Base-by-base conservation (phyloP, 2,888 invertebrate species). In the Myathropa florea region DNA sequence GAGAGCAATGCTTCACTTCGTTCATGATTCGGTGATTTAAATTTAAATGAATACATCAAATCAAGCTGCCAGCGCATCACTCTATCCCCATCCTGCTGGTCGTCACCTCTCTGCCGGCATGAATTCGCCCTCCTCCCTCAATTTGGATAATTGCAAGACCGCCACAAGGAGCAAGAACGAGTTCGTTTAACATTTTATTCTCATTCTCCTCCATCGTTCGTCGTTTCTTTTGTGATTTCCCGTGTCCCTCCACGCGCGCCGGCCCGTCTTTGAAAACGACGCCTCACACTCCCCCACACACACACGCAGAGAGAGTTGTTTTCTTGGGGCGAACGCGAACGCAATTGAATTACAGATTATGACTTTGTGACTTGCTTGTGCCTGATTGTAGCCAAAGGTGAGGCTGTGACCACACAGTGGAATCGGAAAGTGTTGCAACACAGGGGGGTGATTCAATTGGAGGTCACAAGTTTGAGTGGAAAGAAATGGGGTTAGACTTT, bases 41-140 rank as follows among this genome's bases (percentile, higher is more conserved):
- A 85, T 82, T 82, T 85, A 85, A 85, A 85, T 85, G 73, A 85
- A 82, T 82, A 73, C 85, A 85, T 82, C 85, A 85, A 77, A 85
- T 82, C 82, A 85, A 77, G 72, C 68, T 81, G 81, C 24, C 61
- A 46, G 71, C 39, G 33, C 70, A 75, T 65, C 63, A 59, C 60
- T 53, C 46, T n/a, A 24, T 26, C 39, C 3, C 14, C 23, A 10
- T 14, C 21, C n/a, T 21, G 6, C 21, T 4, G 9, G 23, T 23
- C 12, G 33, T 12, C 24, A 14, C 30, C 61, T 2, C 53, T 14
- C 12, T 36, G 39, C 18, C 39, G 36, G 21, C n/a, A 64, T 9
- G 57, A 55, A 57, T 73, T 68, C 73, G 28, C 63, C 77, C 72
- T 64, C 68, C 28, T 64, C 39, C 30, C 33, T 68, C 53, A 75